A percentile compares a stretch with the other conserved stretches of the same genome.
These are phyloP conservation scores for Sphaerophoria taeniata DNA, from an alignment of 2,888 invertebrate genomes.

Conservation along the genomic window DNA sequence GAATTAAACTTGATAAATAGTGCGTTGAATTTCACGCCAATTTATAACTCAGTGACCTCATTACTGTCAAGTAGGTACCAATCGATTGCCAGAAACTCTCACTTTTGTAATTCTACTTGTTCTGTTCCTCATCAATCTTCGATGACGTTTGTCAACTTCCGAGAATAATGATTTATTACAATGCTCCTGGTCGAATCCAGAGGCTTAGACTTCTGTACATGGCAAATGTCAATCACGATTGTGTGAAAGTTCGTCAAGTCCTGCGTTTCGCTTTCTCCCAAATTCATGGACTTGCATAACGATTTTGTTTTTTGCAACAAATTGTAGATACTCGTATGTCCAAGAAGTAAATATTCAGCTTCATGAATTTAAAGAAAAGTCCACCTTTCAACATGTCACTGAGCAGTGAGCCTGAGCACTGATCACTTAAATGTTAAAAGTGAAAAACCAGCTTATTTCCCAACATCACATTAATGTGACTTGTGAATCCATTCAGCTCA, in stretches of 20 bases:
- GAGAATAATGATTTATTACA: neutral
- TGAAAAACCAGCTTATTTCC: constrained; percentile 30
- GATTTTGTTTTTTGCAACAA: neutral
- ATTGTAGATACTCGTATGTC: constrained; percentile 8
- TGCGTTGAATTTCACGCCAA: no score
- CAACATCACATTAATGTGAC: constrained; percentile 51
- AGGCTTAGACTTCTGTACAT: neutral
- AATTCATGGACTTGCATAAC: neutral
- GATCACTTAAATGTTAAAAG: neutral
- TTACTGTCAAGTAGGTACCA: no score
- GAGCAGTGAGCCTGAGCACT: neutral
- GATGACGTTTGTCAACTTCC: neutral
- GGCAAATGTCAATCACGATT: neutral
- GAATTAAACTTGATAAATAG: no score
- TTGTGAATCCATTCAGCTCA: constrained; percentile 67
- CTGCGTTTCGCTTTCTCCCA: constrained; percentile 1
- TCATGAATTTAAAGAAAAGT: neutral
- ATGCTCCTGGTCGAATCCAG: no score
- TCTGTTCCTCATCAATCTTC: no score
- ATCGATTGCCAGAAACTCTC: no score
- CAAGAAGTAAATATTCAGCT: constrained; percentile 5
- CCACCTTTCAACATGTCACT: constrained; percentile 32
- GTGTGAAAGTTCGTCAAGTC: constrained; percentile 24
- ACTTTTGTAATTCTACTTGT: no score
- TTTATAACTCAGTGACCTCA: no score